Evolutionary conservation across 2,113 vertebrate species (phyloP).

Genomic region (Fulica atra): DNA sequence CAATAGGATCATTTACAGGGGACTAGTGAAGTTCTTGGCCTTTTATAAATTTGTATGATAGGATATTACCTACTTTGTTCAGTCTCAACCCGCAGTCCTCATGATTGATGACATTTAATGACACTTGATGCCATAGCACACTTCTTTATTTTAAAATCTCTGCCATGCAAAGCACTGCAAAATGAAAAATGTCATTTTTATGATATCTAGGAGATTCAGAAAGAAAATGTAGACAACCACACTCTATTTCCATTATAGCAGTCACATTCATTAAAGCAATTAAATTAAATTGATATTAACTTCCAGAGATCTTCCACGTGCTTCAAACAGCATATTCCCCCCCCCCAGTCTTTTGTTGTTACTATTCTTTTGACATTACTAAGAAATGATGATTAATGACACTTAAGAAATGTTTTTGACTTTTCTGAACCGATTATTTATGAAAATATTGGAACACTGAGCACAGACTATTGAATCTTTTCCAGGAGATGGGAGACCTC

Average conservation of each 20-base stretch:
- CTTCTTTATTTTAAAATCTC: conserved; percentile 49
- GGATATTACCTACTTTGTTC: background rate
- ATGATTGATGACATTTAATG: conserved; percentile 30
- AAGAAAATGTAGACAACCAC: background rate
- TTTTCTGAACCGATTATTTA: background rate
- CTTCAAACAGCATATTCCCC: background rate
- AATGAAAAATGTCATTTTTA: background rate
- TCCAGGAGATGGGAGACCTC: rapidly evolving
- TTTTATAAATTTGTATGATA: conserved; percentile 14
- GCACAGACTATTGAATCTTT: background rate
- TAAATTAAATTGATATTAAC: conserved; percentile 19
- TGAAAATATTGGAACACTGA: background rate
- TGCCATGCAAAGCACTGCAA: background rate
- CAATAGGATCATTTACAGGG: background rate
- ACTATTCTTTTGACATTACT: background rate
- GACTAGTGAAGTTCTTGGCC: background rate
- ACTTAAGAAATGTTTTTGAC: background rate
- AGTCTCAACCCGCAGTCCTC: background rate
- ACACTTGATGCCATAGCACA: conserved; percentile 14
- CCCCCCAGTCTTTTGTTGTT: background rate
- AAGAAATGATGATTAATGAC: background rate
- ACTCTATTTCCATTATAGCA: background rate
- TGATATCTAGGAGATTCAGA: background rate
- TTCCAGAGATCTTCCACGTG: background rate
- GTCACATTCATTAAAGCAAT: conserved; percentile 22